Base-by-base conservation (phyloP, 2,888 invertebrate genomes). In the Meloe dianella region DNA sequence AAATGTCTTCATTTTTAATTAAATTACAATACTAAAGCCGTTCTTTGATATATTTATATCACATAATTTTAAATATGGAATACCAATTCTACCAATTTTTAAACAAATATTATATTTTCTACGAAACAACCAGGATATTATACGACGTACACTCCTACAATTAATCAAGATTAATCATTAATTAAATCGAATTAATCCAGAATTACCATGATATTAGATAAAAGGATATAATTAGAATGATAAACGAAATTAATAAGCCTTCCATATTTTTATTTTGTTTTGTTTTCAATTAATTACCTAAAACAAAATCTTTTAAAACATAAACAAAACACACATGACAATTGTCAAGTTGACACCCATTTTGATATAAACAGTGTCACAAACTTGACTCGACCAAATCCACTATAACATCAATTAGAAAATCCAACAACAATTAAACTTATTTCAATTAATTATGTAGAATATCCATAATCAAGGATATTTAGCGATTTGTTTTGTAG, bases 1-100 rank as follows among this genome's bases (percentile, higher is more conserved):
- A 61, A 62, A 29, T 51, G n/a, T n/a, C n/a, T n/a, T 57, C 41
- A 71, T 86, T 89, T 88, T 86, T 92, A 89, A 90, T 79, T 91
- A 22, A 17, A 76, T 75, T 77, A 83, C 83, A 65, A 84, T 78
- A 59, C 72, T 78, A 71, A 80, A 80, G 24, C 92, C 93, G 86
- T 90, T 92, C 84, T 92, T 93, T 63, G 91, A 89, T 69, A 95
- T 86, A 77, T 90, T 89, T 30, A 95, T 92, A 87, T 95, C 93
- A 81, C 91, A 90, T 20, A 95, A 84, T 75, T 90, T 90, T 62
- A 94, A 87, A 79, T 93, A 93, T 0, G 92, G 92, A 63, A 95
- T 85, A n/a, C 91, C 90, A 73, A 95, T 93, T 73, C 92, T 88
- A 14, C 94, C 94, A 69, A 95, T 93, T 73, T 91, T 90, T 57